Conservation (phyloP, 2,888 invertebrate genomes). For the Lordiphosa andalusiaca region DNA sequence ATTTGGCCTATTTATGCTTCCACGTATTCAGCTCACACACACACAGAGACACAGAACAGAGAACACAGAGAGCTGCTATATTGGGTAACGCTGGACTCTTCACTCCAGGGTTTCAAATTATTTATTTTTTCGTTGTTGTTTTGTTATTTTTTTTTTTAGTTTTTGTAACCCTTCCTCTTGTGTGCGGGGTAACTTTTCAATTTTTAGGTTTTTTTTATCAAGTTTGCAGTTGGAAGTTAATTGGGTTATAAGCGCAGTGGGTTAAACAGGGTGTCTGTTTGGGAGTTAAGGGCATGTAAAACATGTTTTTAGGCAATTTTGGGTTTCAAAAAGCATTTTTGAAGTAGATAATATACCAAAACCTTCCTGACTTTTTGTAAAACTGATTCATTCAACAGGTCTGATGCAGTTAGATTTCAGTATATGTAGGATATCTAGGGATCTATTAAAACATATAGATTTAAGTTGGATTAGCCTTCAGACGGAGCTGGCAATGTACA, state of each 20-base stretch:
- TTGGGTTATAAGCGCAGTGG: slow-evolving; percentile 70
- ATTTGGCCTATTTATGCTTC: slow-evolving; percentile 79
- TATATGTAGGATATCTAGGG: too few relatives aligned
- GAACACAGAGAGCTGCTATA: slow-evolving; percentile 32
- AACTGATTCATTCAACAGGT: too few relatives aligned
- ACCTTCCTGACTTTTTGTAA: too few relatives aligned
- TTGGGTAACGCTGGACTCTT: slow-evolving; percentile 54
- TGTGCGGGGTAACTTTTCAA: slow-evolving; percentile 25
- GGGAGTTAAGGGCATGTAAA: not conserved
- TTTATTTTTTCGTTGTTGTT: slow-evolving; percentile 12
- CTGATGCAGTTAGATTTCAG: too few relatives aligned
- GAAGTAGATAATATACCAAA: too few relatives aligned
- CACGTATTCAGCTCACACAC: slow-evolving; percentile 50
- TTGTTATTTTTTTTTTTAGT: slow-evolving; percentile 8
- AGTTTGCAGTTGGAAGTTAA: slow-evolving; percentile 54
- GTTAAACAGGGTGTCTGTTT: slow-evolving; percentile 50
- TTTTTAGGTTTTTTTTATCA: slow-evolving; percentile 21
- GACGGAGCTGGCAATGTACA: too few relatives aligned
- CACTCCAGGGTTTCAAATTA: slow-evolving; percentile 56
- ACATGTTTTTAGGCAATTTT: not conserved
- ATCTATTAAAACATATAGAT: too few relatives aligned
- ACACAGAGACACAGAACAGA: not conserved
- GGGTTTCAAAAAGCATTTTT: too few relatives aligned
- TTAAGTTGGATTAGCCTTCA: too few relatives aligned
- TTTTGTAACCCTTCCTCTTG: slow-evolving; percentile 51